Base-by-base conservation (phyloP, 1,140 invertebrate genomes). In the Grapholita molesta region DNA sequence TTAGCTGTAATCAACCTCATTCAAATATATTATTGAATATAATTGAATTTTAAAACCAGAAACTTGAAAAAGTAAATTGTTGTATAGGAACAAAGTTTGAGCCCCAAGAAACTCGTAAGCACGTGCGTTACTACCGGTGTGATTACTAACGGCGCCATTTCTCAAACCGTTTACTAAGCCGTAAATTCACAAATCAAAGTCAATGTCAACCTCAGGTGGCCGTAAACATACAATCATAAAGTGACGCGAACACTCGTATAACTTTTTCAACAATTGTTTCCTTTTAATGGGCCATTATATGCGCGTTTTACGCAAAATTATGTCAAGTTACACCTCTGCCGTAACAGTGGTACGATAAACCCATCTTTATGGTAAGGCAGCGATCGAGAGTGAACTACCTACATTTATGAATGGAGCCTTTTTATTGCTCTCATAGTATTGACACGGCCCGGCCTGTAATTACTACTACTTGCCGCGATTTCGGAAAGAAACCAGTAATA, bases 231-330 rank as follows among this genome's bases (percentile, higher is more conserved):
- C 84, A 89, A 87, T 88, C 88, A 91, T 90, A 88, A 90, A 89
- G 79, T 87, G 86, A 88, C 86, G 87, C 77, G 83, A 83, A 81
- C 79, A 85, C 85, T 87, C 86, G 81, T 88, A 85, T 88, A 88
- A 91, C 86, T 90, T 91, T 91, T 91, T 91, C 84, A 90, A 90
- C 89, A 88, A 91, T 90, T 89, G 88, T 91, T 91, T 89, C 85
- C 82, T 84, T 89, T 89, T 91, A 90, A 90, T 90, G 86, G 86
- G 74, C 85, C 84, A 90, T 91, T 89, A 91, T 90, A 88, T 88
- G 82, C 81, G 84, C 77, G 85, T 87, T 91, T 88, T 89, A 90
- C 86, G 86, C 86, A 89, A 90, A 91, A 90, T 86, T 88, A 90
- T 91, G 86, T 89, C 86, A 89, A 86, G 86, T 85, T 89, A 88